Conservation (phyloP, 1,140 invertebrate genomes). For the Drosophila elegans region DNA sequence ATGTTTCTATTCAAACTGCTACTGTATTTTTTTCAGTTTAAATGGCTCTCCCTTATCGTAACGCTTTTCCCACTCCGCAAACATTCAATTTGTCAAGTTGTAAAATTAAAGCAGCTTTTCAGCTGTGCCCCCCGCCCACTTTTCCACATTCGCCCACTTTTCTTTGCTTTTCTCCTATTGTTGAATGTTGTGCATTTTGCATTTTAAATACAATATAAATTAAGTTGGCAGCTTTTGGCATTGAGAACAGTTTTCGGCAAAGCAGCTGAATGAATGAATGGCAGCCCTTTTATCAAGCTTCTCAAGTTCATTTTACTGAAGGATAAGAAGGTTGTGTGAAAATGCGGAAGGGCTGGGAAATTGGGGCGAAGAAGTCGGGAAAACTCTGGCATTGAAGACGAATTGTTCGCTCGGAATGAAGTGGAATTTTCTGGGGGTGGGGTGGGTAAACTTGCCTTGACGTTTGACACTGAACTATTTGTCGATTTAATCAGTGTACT, state of each 20-base stretch:
- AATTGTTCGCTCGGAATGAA: conserved; percentile 30
- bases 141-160: not conserved
- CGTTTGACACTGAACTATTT: conserved; percentile 6
- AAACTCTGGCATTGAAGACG: conserved; percentile 38
- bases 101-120: conserved; percentile 59
- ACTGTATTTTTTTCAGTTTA: not conserved
- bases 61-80: conserved; percentile 20
- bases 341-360: not conserved
- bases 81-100: conserved; percentile 79
- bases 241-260: conserved; percentile 53
- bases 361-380: conserved; percentile 7
- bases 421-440: conserved; percentile 11
- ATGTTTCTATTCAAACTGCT: too few relatives aligned
- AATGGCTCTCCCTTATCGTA: not conserved
- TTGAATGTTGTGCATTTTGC: conserved; percentile 61
- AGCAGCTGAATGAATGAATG: conserved; percentile 58
- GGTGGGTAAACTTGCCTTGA: not conserved
- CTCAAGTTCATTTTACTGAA: conserved; percentile 55
- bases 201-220: conserved; percentile 78
- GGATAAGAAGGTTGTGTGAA: conserved; percentile 23
- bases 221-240: conserved; percentile 70
- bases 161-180: conserved; percentile 15
- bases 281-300: conserved; percentile 62
- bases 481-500: conserved; percentile 20
- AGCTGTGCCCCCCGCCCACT: conserved; percentile 2